These are phyloP conservation scores for Halesus radiatus DNA, from an alignment of 1,140 invertebrate genomes.

Conservation along the genomic window DNA sequence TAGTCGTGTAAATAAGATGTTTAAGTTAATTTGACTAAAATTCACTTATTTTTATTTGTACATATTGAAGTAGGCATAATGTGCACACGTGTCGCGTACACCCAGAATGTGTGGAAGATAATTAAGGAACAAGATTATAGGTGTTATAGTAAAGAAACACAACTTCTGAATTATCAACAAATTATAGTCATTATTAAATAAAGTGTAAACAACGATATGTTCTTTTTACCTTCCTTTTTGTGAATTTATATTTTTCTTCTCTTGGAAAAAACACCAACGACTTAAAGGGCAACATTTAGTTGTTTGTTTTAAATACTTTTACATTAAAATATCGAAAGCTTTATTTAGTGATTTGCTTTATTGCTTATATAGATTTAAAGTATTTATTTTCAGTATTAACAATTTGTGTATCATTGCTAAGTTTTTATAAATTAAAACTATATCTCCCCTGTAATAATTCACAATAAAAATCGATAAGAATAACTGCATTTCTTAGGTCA, in stretches of 20 bases:
- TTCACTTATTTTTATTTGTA: constrained; percentile 16
- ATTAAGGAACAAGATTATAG: constrained; percentile 20
- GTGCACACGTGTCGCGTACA: too few species aligned
- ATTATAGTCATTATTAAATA: constrained; percentile 32
- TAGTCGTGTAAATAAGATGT: constrained; percentile 38
- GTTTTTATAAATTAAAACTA: background rate
- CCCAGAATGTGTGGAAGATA: constrained; percentile 12
- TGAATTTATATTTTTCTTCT: constrained; percentile 28
- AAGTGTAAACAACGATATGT: constrained; percentile 33
- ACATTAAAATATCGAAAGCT: constrained; percentile 40
- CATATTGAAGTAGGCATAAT: constrained; percentile 18
- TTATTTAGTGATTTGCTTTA: constrained; percentile 45
- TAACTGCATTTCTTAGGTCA: constrained; percentile 44
- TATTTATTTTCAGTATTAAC: constrained; percentile 51
- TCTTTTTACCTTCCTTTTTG: constrained; percentile 2
- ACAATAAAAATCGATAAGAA: background rate
- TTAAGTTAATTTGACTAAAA: constrained; percentile 39
- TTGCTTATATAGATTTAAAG: constrained; percentile 33
- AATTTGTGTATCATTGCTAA: background rate
- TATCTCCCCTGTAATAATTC: background rate
- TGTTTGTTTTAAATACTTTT: constrained; percentile 34
- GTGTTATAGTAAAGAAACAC: background rate
- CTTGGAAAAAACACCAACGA: constrained; percentile 17
- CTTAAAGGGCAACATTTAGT: constrained; percentile 17
- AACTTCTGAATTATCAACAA: constrained; percentile 11